Conservation (phyloP, 2,797 vertebrate species). For the Typhlichthys eigenmanni region DNA sequence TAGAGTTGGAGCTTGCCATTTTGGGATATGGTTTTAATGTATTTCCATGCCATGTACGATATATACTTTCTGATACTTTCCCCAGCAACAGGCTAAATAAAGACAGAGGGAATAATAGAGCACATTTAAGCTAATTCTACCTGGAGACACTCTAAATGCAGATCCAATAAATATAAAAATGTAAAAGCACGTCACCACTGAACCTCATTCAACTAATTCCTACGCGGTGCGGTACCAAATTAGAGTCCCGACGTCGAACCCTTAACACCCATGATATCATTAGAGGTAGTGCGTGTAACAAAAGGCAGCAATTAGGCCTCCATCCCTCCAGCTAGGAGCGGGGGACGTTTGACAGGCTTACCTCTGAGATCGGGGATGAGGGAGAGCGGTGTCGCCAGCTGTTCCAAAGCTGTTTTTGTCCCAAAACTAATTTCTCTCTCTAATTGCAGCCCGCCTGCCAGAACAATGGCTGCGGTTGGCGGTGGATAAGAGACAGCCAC, state of each 20-base stretch:
- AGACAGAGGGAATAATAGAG: not conserved
- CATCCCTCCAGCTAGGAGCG: constrained; percentile 27
- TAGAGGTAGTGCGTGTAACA: constrained; percentile 42
- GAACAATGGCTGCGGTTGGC: constrained; percentile 75
- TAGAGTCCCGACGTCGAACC: constrained; percentile 1
- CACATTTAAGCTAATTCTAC: not conserved
- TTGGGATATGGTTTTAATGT: no score
- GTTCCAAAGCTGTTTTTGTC: constrained; percentile 70
- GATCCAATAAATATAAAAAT: no score
- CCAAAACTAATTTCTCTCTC: constrained; percentile 76
- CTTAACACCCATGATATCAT: constrained; percentile 37
- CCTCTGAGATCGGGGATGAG: constrained; percentile 62
- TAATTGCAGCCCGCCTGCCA: constrained; percentile 76
- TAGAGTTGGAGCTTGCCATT: no score
- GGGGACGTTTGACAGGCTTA: constrained; percentile 51
- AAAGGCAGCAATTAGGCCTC: constrained; percentile 55
- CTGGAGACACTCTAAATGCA: not conserved
- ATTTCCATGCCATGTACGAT: no score
- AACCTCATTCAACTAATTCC: constrained; percentile 6
- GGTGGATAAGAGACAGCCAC: constrained; percentile 47
- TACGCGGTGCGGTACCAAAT: constrained; percentile 7
- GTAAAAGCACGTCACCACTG: not conserved
- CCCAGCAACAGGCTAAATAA: constrained; percentile 4
- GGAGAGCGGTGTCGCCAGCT: constrained; percentile 61
- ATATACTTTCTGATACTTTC: not conserved